Evolutionary conservation across 2,113 vertebrate species (phyloP), one percentile per base, ranked within the genome.

Genomic region (Prionailurus bengalensis): DNA sequence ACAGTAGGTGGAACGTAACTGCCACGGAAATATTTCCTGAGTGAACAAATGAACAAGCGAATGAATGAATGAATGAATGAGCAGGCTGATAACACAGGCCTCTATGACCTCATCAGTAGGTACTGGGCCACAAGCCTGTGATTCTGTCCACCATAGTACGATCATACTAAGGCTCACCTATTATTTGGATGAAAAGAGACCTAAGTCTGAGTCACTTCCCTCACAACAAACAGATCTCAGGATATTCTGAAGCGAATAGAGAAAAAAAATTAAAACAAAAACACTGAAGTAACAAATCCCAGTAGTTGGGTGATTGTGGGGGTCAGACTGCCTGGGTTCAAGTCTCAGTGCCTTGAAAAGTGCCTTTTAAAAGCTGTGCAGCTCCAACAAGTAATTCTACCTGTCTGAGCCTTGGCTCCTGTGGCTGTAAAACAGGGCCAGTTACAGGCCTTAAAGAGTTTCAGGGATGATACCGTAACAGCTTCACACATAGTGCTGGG

Each of bases 121-220:
- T 23, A 7, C n/a, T 1, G 10, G 2, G 12, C 25, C 33, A 17
- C 29, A n/a, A 36, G 66, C 11, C 19, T 0, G 1, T 11, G 17
- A 2, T 55, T 16, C 53, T 17, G 25, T 58, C 12, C 12, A 31
- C 0, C 83, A 33, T 1, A 31, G 23, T 14, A 16, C 6, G 5
- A 11, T 21, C 8, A 36, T 45, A 71, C 33, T 9, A 4, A 76
- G 23, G 6, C 9, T 71, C 10, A 14, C 5, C 2, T 5, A 7
- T 11, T 27, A 42, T 53, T 73, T n/a, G 39, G 74, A 17, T 11
- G 70, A 80, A 88, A 16, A 79, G n/a, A 42, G 25, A 33, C 19
- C 13, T 45, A 4, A n/a, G n/a, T 74, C 29, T 74, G 42, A 84
- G 15, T 23, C 68, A 48, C 9, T 81, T 23, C 8, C 58, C 39